Evolutionary conservation across 2,888 invertebrate genomes (phyloP).

Genomic region (Rhagonycha lutea): DNA sequence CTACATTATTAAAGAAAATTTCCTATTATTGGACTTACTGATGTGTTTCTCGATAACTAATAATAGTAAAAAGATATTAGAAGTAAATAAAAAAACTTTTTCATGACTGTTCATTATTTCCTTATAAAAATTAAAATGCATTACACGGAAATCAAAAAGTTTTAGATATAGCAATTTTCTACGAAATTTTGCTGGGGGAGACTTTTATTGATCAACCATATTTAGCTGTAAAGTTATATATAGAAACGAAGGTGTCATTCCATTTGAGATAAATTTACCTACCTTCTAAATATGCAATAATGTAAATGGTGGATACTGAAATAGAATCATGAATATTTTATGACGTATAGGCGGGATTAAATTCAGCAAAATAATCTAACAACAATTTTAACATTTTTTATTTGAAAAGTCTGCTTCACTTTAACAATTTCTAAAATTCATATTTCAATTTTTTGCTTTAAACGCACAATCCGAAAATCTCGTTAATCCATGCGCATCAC

Average conservation of each 20-base stretch:
- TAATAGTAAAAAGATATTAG: too few species aligned
- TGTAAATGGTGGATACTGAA: neutral
- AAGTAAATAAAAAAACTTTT: neutral
- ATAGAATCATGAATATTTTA: neutral
- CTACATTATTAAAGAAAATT: neutral
- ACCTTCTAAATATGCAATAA: neutral
- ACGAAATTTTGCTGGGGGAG: neutral
- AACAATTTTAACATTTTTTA: too few species aligned
- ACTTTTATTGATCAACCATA: neutral
- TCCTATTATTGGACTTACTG: neutral
- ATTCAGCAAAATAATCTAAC: neutral
- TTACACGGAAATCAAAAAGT: neutral
- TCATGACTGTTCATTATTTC: neutral
- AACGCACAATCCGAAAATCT: too few species aligned
- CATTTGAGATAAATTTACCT: neutral
- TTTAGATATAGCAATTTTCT: neutral
- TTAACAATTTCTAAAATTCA: too few species aligned
- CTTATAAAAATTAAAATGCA: neutral
- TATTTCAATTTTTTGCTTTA: too few species aligned
- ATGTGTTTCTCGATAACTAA: neutral
- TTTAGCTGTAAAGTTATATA: neutral
- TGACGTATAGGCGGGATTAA: neutral
- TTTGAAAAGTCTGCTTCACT: too few species aligned
- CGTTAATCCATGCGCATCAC: too few species aligned
- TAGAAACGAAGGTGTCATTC: neutral